phyloP scores from a whole-genome alignment of 1,140 invertebrate species.

The Drosophila triauraria region DNA sequence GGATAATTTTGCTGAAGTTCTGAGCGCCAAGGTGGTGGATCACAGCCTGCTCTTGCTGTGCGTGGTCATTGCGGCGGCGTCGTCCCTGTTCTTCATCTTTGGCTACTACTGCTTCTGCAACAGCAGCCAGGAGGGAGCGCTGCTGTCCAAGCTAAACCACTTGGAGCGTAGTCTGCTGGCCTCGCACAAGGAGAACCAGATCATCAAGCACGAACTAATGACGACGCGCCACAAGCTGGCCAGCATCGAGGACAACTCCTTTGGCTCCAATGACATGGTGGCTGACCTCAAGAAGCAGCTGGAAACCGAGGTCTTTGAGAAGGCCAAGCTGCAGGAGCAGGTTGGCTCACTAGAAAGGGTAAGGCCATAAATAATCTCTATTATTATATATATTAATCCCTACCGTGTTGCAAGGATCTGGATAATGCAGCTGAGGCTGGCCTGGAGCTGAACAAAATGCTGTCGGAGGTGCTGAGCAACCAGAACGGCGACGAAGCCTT shows the following conservation, averaged over 20 bases:
- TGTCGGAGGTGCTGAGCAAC: conserved; percentile 88
- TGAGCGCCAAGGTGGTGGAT: conserved; percentile 68
- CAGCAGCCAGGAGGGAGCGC: conserved; percentile 87
- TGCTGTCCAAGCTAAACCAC: conserved; percentile 88
- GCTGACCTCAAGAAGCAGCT: conserved; percentile 88
- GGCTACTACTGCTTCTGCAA: conserved; percentile 92
- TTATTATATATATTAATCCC: neutral
- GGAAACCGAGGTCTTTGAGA: conserved; percentile 77
- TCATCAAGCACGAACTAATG: conserved; percentile 88
- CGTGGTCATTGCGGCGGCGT: conserved; percentile 88
- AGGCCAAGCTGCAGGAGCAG: conserved; percentile 86
- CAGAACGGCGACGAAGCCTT: conserved; percentile 87
- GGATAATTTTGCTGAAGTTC: conserved; percentile 66
- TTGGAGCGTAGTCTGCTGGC: conserved; percentile 86
- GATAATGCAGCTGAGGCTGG: conserved; percentile 89
- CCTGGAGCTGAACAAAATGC: conserved; percentile 88
- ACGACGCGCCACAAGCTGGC: conserved; percentile 87
- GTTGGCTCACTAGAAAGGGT: conserved; percentile 87
- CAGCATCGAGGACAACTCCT: conserved; percentile 89
- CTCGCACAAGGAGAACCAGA: conserved; percentile 87
- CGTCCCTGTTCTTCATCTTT: conserved; percentile 90
- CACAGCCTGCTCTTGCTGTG: conserved; percentile 85
- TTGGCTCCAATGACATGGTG: conserved; percentile 91
- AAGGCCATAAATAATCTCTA: neutral
- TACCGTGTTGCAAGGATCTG: conserved; percentile 85